Base-by-base conservation (phyloP, 2,888 invertebrate genomes). In the Sussaba pulchella region DNA sequence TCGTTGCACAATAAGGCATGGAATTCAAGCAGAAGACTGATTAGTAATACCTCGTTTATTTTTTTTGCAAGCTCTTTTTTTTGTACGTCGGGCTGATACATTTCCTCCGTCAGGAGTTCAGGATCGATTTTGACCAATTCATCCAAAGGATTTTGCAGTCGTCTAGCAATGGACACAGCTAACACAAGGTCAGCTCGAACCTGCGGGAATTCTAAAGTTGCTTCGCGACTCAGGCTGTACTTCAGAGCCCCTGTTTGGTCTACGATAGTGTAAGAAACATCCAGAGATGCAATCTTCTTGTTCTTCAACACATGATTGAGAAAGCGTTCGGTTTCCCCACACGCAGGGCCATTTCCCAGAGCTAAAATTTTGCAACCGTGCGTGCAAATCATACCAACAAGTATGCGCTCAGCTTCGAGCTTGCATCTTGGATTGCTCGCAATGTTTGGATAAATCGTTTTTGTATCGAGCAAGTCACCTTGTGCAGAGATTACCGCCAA, bases 121-220 rank as follows among this genome's bases (percentile, higher is more conserved):
- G 98, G 98, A 81, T 98, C 98, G 10, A 99, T 96, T 93, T 99
- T 99, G 0, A 99, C 97, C 78, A 97, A 94, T 92, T 99, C 99
- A 47, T 96, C 96, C 77, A 99, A 92, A 0, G 99, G 99, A 93
- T 99, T 98, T 90, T 98, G 96, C 0, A 98, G 93, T 87, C 98
- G 94, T 88, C 98, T 94, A 0, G 98, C 98, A 83, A 99, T 96
- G 0, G 97, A 97, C 61, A 97, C 94, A 87, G 93, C 92, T 81
- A 94, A 93, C 45, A 98, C 95, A 39, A 97, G 92, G 90, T 97
- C 97, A 0, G 96, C 96, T 90, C 98, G 97, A 93, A 98, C 93
- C 64, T 95, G 92, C 0, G 97, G 96, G 89, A 98, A 96, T 92
- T 99, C 99, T 92, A 94, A 90, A 85, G 95, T 95, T 0, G 98